Conservation (phyloP, 2,113 vertebrate genomes). For the Galeopterus variegatus region DNA sequence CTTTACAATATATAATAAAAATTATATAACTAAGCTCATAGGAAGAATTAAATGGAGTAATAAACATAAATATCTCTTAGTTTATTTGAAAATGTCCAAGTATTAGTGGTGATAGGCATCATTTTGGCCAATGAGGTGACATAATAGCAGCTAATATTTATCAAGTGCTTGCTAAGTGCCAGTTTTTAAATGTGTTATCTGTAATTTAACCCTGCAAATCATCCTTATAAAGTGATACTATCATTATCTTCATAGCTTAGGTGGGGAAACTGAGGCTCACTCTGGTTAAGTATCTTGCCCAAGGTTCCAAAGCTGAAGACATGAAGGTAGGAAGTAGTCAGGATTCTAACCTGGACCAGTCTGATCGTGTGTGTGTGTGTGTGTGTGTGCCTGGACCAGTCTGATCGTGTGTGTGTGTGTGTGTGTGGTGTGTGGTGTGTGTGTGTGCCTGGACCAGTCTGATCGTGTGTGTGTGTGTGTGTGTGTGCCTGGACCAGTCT, state of each 20-base stretch:
- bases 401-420: neutral
- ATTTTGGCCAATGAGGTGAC: neutral
- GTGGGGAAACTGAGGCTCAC: neutral
- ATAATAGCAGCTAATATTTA: neutral
- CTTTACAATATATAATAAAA: conserved; percentile 29
- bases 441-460: neutral
- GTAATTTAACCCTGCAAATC: neutral
- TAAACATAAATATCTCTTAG: conserved; percentile 5
- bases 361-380: neutral
- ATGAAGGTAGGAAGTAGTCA: neutral
- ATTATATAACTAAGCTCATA: neutral
- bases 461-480: neutral
- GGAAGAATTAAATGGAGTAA: conserved; percentile 5
- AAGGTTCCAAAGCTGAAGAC: neutral
- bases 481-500: no score
- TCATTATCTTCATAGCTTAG: neutral
- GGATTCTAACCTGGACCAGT: neutral
- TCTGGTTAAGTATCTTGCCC: neutral
- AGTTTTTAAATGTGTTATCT: neutral
- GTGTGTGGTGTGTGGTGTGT: no score
- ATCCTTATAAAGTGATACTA: neutral
- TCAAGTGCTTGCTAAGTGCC: neutral
- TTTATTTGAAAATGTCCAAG: neutral
- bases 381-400: neutral
- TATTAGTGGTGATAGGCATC: neutral